A percentile compares a stretch with the other conserved stretches of the same genome.
These are phyloP conservation scores for Eira barbara DNA, from an alignment of 2,113 vertebrate species.

Conservation along the genomic window DNA sequence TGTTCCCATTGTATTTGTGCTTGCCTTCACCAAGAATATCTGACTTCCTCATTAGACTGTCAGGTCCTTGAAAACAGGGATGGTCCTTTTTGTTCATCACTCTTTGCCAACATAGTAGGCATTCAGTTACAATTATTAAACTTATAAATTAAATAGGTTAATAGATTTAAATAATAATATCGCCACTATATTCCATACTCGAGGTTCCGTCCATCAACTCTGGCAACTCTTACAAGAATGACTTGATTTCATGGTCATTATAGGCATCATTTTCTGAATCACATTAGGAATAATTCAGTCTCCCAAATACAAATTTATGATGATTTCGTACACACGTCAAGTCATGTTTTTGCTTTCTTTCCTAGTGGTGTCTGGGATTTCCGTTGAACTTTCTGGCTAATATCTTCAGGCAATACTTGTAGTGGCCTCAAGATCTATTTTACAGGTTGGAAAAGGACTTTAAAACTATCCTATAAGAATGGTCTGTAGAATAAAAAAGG, in stretches of 20 bases:
- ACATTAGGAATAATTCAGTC: neutral
- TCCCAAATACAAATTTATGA: neutral
- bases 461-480: neutral
- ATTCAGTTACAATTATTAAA: constrained; percentile 12
- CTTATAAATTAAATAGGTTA: neutral
- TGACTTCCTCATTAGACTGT: neutral
- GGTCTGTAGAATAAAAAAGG: neutral
- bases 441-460: neutral
- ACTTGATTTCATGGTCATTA: neutral
- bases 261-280: neutral
- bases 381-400: neutral
- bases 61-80: neutral
- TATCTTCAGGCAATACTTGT: neutral
- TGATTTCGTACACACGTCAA: neutral
- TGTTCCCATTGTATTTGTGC: neutral
- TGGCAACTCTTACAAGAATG: neutral
- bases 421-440: neutral
- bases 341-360: neutral
- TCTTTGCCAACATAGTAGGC: neutral
- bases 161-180: neutral
- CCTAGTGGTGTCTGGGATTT: neutral
- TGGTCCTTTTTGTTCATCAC: neutral
- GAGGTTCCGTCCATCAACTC: neutral
- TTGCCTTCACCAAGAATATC: neutral
- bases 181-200: neutral